A percentile compares a stretch with the other conserved stretches of the same genome.
Conservation (phyloP, 30 jellyfish, hydroid and myxozoan genomes). For the Chrysaora quinquecirrha region DNA sequence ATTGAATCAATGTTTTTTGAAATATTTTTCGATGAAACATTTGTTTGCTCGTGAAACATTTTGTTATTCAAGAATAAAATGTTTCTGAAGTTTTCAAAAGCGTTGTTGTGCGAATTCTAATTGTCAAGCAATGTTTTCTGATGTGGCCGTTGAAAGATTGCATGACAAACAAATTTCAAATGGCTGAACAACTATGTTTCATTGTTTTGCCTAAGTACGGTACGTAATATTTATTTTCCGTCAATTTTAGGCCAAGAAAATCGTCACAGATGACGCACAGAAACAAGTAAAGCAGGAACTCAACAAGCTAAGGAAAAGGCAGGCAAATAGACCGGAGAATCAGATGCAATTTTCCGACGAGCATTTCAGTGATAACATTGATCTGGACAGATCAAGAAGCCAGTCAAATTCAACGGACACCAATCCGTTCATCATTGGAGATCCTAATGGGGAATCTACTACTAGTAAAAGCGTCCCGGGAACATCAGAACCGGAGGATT, state of each 20-base stretch:
- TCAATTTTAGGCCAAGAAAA: conserved; percentile 6
- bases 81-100: too few species aligned
- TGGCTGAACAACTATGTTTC: too few species aligned
- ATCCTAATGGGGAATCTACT: not conserved
- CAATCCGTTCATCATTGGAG: too few species aligned
- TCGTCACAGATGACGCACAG: not conserved
- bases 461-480: not conserved
- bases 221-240: not conserved
- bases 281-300: not conserved
- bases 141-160: too few species aligned
- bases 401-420: not conserved
- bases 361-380: not conserved
- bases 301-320: not conserved
- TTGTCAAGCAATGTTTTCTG: too few species aligned
- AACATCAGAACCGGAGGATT: not conserved
- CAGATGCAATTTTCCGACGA: conserved; percentile 2
- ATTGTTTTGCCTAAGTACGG: too few species aligned
- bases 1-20: too few species aligned
- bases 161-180: too few species aligned
- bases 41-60: too few species aligned
- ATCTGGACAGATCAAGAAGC: not conserved
- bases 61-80: too few species aligned
- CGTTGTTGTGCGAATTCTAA: too few species aligned
- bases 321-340: not conserved
- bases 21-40: too few species aligned